phyloP scores from a whole-genome alignment of 1,140 invertebrate genomes.

The Linepithema humile region DNA sequence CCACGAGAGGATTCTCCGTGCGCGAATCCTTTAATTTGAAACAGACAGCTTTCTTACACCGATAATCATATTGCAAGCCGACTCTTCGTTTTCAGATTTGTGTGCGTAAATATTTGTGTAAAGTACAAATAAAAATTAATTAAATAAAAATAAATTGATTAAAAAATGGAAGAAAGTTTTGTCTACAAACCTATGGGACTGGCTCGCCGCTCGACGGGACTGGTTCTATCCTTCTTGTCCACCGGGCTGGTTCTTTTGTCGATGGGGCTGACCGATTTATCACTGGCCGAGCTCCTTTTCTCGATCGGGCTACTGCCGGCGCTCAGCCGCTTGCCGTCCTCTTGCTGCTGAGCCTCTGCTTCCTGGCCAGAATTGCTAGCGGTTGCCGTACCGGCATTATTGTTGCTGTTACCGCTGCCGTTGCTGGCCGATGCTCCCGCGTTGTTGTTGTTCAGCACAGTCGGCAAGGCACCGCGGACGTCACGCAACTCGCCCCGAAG shows the following conservation, averaged over 20 bases:
- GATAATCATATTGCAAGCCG: not conserved
- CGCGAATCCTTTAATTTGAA: conserved; percentile 18
- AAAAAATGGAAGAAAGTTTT: not conserved
- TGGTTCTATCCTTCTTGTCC: conserved; percentile 79
- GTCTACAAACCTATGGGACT: conserved; percentile 78
- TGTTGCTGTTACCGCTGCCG: conserved; percentile 65
- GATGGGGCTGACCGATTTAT: conserved; percentile 81
- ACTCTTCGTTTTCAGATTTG: not conserved
- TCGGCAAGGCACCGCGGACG: conserved; percentile 78
- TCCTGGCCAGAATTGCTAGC: conserved; percentile 66
- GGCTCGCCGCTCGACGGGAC: conserved; percentile 77
- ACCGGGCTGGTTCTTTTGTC: conserved; percentile 79
- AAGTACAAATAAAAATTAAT: not conserved
- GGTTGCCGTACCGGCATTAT: conserved; percentile 64
- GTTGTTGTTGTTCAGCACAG: conserved; percentile 70
- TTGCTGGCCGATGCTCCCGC: conserved; percentile 50
- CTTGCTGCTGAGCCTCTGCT: conserved; percentile 70
- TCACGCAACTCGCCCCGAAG: conserved; percentile 85
- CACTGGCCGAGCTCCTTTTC: conserved; percentile 81
- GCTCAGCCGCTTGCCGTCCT: conserved; percentile 79
- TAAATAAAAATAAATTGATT: not conserved
- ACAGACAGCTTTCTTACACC: not conserved
- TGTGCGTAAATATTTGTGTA: not conserved
- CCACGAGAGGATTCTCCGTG: not conserved
- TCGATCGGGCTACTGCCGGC: conserved; percentile 81